Base-by-base conservation (phyloP, 1,140 invertebrate genomes). In the Drosophila arizonae region DNA sequence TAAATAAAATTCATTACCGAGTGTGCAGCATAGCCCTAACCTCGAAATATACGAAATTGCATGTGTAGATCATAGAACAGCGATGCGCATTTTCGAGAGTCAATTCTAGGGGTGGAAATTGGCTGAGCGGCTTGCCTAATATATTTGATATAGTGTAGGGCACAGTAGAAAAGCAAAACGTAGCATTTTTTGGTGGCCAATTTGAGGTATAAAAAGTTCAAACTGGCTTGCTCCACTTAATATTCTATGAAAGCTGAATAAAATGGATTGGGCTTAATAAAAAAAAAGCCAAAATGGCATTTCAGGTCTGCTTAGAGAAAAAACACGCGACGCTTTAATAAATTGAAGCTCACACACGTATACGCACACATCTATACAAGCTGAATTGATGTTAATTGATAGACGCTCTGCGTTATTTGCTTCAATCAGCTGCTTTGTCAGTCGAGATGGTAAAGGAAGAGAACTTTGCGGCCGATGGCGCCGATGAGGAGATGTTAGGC, bases 401-500 rank as follows among this genome's bases (percentile, higher is more conserved):
- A 60, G 36, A 10, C 9, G 72, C 81, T 79, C 78, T 84, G 45
- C 62, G 6, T 26, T 26, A 61, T 57, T 51, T 45, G 3, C 50
- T 62, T 58, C 58, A 41, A 66, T 71, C 54, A 33, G 15, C 55
- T 61, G 51, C 52, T 57, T 54, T 67, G 71, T 51, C 57, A 46
- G 70, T 39, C 24, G 76, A 88, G 33, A 91, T 91, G 90, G 90
- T 90, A 13, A 84, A 87, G 26, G 90, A 91, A 45, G 82, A 90
- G 48, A 87, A 87, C 9, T 61, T 61, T 36, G 61, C 62, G n/a
- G 73, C 75, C 41, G 94, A 95, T 90, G 94, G 93, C 5, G 94
- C 94, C 4, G 93, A 94, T 61, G 95, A 96, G 82, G 94, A 94
- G 76, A 94, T 96, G 93, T 93, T 96, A 2, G 92, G 93, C 3